Conservation (phyloP, 2,888 invertebrate species). For the Apomyelois bistriatella region DNA sequence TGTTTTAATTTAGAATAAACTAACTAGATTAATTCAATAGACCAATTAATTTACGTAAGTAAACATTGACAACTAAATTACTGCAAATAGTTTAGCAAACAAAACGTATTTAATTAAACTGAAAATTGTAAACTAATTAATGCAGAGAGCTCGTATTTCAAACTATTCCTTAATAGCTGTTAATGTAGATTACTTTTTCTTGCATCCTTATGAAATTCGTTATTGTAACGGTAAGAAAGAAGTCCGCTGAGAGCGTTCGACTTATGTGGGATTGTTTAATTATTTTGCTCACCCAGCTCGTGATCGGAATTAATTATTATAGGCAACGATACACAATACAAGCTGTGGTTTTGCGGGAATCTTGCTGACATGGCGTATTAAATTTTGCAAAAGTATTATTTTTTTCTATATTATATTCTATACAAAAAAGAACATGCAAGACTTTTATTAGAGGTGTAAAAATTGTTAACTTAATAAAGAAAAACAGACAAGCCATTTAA, state of each 20-base stretch:
- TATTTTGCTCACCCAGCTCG: conserved; percentile 65
- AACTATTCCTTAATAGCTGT: conserved; percentile 35
- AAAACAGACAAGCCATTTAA: too few species aligned
- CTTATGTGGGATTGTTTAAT: conserved; percentile 70
- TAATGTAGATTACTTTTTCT: too few species aligned
- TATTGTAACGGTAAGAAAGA: conserved; percentile 38
- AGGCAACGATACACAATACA: neutral
- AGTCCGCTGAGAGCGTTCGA: conserved; percentile 50
- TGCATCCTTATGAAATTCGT: conserved; percentile 54
- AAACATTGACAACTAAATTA: too few species aligned
- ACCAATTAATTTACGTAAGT: too few species aligned
- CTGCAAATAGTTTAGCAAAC: conserved; percentile 37
- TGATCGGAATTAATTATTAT: conserved; percentile 67
- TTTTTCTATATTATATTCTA: too few species aligned
- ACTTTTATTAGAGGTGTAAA: too few species aligned
- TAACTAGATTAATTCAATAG: too few species aligned
- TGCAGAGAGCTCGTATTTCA: conserved; percentile 26
- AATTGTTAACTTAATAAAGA: too few species aligned
- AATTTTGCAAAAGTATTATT: neutral
- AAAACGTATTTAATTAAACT: conserved; percentile 37
- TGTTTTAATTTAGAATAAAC: too few species aligned
- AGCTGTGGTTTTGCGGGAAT: neutral
- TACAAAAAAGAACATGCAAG: too few species aligned
- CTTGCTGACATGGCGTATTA: neutral
- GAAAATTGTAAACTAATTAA: neutral